Evolutionary conservation across 1,140 invertebrate genomes (phyloP).

Genomic region (Pseudomyrmex flavicornis): DNA sequence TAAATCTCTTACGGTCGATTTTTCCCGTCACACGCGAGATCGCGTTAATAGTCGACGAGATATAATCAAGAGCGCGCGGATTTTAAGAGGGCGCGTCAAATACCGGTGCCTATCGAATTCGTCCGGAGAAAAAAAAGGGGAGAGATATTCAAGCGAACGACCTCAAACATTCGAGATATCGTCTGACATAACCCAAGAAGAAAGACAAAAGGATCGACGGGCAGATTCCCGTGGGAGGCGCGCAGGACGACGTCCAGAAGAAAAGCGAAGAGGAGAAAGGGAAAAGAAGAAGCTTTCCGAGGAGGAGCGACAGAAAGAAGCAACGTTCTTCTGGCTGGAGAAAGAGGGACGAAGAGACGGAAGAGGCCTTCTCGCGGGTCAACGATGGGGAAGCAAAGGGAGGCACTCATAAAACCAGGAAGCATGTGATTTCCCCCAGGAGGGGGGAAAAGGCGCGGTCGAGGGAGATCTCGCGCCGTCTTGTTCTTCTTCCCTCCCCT

Average conservation of each 20-base stretch:
- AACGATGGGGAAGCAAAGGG: conserved; percentile 1
- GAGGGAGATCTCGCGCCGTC: conserved; percentile 43
- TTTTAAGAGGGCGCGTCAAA: background rate
- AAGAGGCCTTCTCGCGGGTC: conserved; percentile 22
- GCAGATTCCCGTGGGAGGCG: conserved; percentile 66
- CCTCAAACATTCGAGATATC: conserved; percentile 71
- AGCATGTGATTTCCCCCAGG: conserved; percentile 82
- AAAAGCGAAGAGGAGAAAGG: conserved; percentile 11
- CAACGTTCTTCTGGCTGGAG: conserved; percentile 43
- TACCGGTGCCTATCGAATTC: background rate
- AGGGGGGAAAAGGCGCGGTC: conserved; percentile 68
- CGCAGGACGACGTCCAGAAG: conserved; percentile 48
- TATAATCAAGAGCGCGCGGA: background rate
- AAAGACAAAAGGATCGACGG: conserved; percentile 75
- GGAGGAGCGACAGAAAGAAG: conserved; percentile 40
- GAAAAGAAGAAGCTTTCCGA: background rate
- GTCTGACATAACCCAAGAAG: conserved; percentile 70
- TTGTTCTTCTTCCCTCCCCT: conserved; percentile 33
- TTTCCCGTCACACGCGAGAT: conserved; percentile 18
- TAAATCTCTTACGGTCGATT: conserved; percentile 3
- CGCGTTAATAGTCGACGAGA: conserved; percentile 13
- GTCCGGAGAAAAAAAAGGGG: background rate
- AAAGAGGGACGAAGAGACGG: conserved; percentile 7
- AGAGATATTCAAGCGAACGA: conserved; percentile 29
- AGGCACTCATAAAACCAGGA: conserved; percentile 79